Conservation (phyloP, 2,113 vertebrate species). For the Grallaria varia region DNA sequence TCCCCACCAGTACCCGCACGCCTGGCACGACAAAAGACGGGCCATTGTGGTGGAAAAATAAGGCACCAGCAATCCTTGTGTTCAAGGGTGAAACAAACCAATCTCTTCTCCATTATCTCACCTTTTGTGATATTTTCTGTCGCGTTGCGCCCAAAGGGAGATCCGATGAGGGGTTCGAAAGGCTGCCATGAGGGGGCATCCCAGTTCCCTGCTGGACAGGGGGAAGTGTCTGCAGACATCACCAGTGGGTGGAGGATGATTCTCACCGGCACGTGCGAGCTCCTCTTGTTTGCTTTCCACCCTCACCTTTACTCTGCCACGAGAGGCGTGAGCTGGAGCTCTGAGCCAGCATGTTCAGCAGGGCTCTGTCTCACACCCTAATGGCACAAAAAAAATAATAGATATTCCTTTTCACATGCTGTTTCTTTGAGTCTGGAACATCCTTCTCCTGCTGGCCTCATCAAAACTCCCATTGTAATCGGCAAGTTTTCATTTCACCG, state of each 20-base stretch:
- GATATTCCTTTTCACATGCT: not conserved
- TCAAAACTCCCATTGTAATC: slow-evolving; percentile 41
- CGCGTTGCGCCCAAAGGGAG: rapidly evolving
- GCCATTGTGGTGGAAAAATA: rapidly evolving
- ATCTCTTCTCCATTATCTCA: no score
- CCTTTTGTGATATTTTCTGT: rapidly evolving
- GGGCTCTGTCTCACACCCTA: not conserved
- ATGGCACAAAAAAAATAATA: slow-evolving; percentile 10
- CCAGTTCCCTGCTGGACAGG: not conserved
- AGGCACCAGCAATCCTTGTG: rapidly evolving
- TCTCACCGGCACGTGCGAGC: not conserved
- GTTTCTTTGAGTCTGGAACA: not conserved
- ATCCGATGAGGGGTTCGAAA: not conserved
- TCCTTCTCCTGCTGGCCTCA: slow-evolving; percentile 50
- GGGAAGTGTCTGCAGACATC: not conserved
- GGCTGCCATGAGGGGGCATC: not conserved
- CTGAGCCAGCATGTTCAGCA: not conserved
- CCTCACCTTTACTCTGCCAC: not conserved
- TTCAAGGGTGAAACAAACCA: not conserved
- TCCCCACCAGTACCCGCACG: rapidly evolving
- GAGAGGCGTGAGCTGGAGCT: not conserved
- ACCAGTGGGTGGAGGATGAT: not conserved
- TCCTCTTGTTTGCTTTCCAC: slow-evolving; percentile 3
- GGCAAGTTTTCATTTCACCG: slow-evolving; percentile 59
- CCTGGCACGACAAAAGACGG: not conserved